Evolutionary conservation across 2,113 vertebrate genomes (phyloP).

Genomic region (Tympanuchus pallidicinctus): DNA sequence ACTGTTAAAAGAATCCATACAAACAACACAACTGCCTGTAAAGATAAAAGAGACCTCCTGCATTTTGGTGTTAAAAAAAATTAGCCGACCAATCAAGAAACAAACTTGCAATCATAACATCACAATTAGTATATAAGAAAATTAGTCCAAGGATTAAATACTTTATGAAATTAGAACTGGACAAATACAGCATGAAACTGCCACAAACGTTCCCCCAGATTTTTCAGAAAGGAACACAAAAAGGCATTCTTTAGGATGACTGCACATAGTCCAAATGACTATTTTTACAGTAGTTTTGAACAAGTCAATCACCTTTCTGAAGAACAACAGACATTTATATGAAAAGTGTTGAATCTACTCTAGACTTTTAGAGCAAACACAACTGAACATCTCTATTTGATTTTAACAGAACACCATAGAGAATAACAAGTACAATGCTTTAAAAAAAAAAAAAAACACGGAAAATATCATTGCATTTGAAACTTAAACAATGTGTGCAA

Average conservation of each 20-base stretch:
- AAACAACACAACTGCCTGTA: neutral
- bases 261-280: neutral
- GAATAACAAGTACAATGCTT: neutral
- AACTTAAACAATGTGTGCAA: neutral
- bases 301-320: neutral
- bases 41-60: neutral
- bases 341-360: neutral
- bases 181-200: neutral
- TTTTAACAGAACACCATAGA: neutral
- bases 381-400: neutral
- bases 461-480: neutral
- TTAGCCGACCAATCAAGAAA: neutral
- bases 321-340: neutral
- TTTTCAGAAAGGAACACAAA: neutral
- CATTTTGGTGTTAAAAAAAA: neutral
- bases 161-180: neutral
- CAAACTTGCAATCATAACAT: neutral
- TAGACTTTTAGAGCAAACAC: neutral
- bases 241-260: neutral
- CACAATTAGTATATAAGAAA: neutral
- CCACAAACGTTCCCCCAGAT: neutral
- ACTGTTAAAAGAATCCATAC: slow-evolving; percentile 14
- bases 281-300: neutral
- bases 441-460: neutral
- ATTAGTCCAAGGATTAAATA: neutral